These are phyloP conservation scores for Heterodera carotae DNA, from an alignment of 1,140 invertebrate species.

Conservation along the genomic window DNA sequence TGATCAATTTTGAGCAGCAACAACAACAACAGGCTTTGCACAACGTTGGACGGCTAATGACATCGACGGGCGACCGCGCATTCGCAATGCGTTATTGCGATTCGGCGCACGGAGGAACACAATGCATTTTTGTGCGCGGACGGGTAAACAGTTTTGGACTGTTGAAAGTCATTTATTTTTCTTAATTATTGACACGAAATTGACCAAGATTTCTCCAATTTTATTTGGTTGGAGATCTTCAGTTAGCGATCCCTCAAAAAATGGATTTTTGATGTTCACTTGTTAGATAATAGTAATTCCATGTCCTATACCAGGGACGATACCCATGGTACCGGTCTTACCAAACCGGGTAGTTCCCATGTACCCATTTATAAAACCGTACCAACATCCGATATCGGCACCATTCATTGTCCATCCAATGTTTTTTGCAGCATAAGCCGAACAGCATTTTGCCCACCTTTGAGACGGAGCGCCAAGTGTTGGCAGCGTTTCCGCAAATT, in stretches of 20 bases:
- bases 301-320: no score
- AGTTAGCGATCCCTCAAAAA: no score
- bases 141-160: slow-evolving; percentile 4
- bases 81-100: neutral
- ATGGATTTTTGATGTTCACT: no score
- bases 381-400: no score
- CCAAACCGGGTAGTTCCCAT: no score
- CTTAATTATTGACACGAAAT: neutral
- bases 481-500: slow-evolving; percentile 18
- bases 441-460: slow-evolving; percentile 29
- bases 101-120: neutral
- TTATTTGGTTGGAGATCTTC: no score
- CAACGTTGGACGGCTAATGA: no score
- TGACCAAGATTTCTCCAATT: neutral
- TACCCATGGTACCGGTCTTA: no score
- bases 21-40: neutral
- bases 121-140: slow-evolving; percentile 12
- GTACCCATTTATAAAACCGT: no score
- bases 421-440: slow-evolving; percentile 20
- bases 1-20: slow-evolving; percentile 11
- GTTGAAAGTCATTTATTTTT: neutral
- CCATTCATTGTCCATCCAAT: neutral
- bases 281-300: no score
- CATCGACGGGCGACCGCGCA: slow-evolving; percentile 23
- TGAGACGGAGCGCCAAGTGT: slow-evolving; percentile 22